A percentile compares a stretch with the other conserved stretches of the same genome.
phyloP scores from a whole-genome alignment of 2,113 vertebrate genomes.

The Thamnophis sirtalis region DNA sequence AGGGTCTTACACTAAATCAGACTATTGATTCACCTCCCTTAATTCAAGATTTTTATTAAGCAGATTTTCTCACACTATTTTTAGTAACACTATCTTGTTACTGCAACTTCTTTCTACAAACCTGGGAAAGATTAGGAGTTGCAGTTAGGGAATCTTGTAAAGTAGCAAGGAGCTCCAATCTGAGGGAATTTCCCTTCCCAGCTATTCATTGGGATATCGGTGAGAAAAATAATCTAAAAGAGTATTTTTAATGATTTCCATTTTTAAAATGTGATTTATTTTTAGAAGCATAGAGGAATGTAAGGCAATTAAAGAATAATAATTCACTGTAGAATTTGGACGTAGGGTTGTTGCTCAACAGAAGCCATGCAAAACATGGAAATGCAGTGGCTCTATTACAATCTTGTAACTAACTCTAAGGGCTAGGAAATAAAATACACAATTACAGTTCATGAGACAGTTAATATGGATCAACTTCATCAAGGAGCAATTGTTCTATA shows the following conservation, averaged over 20 bases:
- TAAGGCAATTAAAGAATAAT: not conserved
- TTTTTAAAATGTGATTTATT: constrained; percentile 19
- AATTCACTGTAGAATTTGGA: not conserved
- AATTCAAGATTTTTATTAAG: not conserved
- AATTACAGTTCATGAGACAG: not conserved
- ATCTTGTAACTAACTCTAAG: not conserved
- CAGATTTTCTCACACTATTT: not conserved
- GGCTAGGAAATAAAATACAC: not conserved
- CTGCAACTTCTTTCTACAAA: not conserved
- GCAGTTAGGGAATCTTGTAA: constrained; percentile 27
- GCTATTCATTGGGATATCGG: not conserved
- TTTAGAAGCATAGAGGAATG: not conserved
- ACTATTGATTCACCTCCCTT: not conserved
- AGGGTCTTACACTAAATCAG: not conserved
- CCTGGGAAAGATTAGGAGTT: constrained; percentile 22
- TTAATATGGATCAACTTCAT: not conserved
- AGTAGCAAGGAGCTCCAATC: constrained; percentile 29
- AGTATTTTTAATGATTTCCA: constrained; percentile 9
- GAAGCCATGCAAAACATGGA: no score
- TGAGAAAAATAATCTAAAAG: not conserved
- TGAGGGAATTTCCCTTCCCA: constrained; percentile 11
- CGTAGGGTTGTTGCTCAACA: not conserved
- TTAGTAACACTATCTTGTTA: no score
- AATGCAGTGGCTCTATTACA: not conserved
- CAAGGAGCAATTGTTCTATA: not conserved